Conservation (phyloP, 2,888 invertebrate genomes). For the Stratiomys singularior region DNA sequence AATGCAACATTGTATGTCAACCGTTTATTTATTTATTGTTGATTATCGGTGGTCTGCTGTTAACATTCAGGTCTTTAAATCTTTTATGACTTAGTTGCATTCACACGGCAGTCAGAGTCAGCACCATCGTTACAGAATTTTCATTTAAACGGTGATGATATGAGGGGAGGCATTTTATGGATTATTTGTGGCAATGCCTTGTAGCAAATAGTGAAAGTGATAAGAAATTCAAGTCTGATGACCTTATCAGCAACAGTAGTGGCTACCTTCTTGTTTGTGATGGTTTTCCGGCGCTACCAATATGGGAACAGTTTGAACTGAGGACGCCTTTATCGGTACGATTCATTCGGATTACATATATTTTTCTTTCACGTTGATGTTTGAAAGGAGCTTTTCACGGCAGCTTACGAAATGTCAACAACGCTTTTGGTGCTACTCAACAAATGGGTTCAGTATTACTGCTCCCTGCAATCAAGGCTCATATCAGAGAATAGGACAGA, state of each 20-base stretch:
- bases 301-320: neutral
- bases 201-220: neutral
- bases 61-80: neutral
- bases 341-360: no score
- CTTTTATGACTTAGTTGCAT: neutral
- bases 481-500: no score
- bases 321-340: no score
- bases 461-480: no score
- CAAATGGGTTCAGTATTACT: no score
- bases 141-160: neutral
- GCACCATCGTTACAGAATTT: constrained; percentile 3
- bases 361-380: no score
- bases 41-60: neutral
- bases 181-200: neutral
- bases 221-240: constrained; percentile 10
- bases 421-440: no score
- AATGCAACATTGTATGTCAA: constrained; percentile 19
- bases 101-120: constrained; percentile 27
- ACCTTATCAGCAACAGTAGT: constrained; percentile 8
- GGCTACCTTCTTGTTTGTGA: constrained; percentile 24
- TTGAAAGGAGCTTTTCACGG: no score
- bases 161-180: neutral
- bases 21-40: constrained; percentile 4
- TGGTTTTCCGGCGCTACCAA: no score
- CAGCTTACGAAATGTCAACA: no score